Evolutionary conservation across 2,888 invertebrate species (phyloP).

Genomic region (Drosophila mulleri): DNA sequence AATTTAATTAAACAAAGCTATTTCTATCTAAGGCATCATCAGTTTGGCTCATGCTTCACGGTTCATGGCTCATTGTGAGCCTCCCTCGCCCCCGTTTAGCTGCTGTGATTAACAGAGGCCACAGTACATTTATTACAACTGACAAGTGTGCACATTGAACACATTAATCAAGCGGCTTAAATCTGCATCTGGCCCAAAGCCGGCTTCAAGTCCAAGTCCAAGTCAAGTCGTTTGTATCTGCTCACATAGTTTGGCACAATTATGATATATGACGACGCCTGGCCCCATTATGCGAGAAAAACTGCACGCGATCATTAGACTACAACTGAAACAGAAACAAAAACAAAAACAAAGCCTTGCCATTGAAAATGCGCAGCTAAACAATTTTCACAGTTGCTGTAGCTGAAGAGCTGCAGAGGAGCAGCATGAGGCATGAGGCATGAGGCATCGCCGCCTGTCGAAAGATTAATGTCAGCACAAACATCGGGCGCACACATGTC

Average conservation of each 20-base stretch:
- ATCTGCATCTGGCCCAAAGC: conserved; percentile 67
- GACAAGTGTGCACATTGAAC: conserved; percentile 62
- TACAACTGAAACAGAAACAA: conserved; percentile 51
- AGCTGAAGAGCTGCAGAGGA: conserved; percentile 4
- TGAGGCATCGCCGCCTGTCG: conserved; percentile 40
- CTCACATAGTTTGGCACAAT: conserved; percentile 73
- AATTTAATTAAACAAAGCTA: conserved; percentile 14
- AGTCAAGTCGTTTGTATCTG: conserved; percentile 59
- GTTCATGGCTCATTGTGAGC: not conserved
- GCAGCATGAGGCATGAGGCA: not conserved
- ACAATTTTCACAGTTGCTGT: conserved; percentile 43
- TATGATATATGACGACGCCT: conserved; percentile 75
- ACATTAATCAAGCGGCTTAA: conserved; percentile 72
- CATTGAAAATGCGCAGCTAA: conserved; percentile 70
- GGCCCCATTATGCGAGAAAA: conserved; percentile 65
- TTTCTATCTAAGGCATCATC: conserved; percentile 30
- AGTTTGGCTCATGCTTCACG: no score
- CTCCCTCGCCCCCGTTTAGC: conserved; percentile 24
- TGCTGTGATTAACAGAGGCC: conserved; percentile 58
- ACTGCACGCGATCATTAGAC: conserved; percentile 80
- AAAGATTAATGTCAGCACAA: conserved; percentile 74
- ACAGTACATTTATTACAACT: conserved; percentile 63
- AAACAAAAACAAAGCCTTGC: conserved; percentile 68
- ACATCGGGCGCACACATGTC: conserved; percentile 63
- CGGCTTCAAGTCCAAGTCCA: conserved; percentile 24